These are phyloP conservation scores for Phaetusa simplex DNA, from an alignment of 2,113 vertebrate species.

Conservation along the genomic window DNA sequence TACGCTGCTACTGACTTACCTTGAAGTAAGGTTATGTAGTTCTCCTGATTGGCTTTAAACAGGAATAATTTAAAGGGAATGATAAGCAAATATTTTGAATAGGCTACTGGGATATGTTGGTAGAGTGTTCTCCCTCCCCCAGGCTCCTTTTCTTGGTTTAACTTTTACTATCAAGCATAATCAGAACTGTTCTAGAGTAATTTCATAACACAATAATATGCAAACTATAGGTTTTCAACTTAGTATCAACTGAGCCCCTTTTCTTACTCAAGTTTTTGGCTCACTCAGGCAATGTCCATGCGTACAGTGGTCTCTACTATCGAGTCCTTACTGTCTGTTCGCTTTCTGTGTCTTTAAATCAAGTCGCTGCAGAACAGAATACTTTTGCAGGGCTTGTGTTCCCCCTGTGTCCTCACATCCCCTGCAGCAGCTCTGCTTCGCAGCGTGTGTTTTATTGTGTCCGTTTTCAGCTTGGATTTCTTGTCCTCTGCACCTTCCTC, in stretches of 20 bases:
- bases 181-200: neutral
- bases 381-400: neutral
- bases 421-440: neutral
- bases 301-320: neutral
- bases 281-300: neutral
- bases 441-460: neutral
- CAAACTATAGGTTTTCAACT: neutral
- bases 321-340: neutral
- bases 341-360: neutral
- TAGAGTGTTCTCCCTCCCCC: neutral
- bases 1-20: neutral
- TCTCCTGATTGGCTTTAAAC: neutral
- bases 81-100: neutral
- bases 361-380: fast-evolving
- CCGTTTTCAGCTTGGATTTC: neutral
- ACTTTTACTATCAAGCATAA: neutral
- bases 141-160: neutral
- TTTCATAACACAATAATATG: neutral
- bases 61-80: neutral
- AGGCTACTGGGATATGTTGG: neutral
- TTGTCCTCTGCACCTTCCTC: neutral
- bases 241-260: neutral
- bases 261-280: neutral
- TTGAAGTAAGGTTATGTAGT: neutral
- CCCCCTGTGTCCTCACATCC: neutral